Base-by-base conservation (phyloP, 2,888 invertebrate genomes). In the Eristalinus aeneus region DNA sequence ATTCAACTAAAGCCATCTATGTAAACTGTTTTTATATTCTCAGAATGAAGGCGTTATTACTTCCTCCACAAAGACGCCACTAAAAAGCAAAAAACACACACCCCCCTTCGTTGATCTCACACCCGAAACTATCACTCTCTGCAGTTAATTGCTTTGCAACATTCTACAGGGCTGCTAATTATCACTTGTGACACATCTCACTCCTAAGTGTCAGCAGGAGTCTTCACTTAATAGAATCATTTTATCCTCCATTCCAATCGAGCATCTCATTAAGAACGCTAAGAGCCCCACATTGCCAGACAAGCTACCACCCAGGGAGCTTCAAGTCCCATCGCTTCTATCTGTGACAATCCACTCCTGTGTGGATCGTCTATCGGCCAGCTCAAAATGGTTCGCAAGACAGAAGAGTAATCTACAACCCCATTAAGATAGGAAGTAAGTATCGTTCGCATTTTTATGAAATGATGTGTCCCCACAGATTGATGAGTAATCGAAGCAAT, bases 401-500 rank as follows among this genome's bases (percentile, higher is more conserved):
- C 64, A 69, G 76, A 76, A 80, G 73, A 68, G 34, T 74, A 77
- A 56, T 75, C 56, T 56, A 22, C 56, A 46, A 81, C 73, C 82
- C 86, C 77, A 81, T 86, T 82, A 86, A 86, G 82, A 86, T 82
- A 86, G 73, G 31, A 60, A 64, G 46, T 77, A 74, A 78, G 67
- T 74, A 73, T 77, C 81, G 67, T 65, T 61, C 71, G 56, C 77
- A 82, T 86, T 86, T 86, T 86, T 86, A 82, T 78, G 75, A 88
- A 89, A 88, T 89, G 90, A 90, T 91, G 91, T 89, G 89, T 89
- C 89, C 88, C 89, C 23, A 89, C 91, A 91, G 90, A 91, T 91
- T 90, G 91, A 92, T 92, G 92, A 91, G 91, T 91, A 92, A 92
- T 91, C 91, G 78, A 54, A 63, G 58, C 72, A 82, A 78, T 78